These are phyloP conservation scores for Hippoglossus stenolepis DNA, from an alignment of 2,113 vertebrate species.

Conservation along the genomic window DNA sequence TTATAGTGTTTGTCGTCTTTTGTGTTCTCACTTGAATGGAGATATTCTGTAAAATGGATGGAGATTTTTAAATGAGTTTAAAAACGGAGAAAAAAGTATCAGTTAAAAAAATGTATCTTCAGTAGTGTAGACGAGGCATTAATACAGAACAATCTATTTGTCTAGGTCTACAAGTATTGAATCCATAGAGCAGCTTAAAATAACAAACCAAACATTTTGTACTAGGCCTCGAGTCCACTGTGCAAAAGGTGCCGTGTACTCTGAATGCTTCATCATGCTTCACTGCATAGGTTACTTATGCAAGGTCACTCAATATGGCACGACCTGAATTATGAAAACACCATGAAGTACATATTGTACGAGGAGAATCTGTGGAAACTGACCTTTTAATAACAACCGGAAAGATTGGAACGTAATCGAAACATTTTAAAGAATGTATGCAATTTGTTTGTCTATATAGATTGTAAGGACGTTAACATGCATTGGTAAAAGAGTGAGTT, in stretches of 20 bases:
- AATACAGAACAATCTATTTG: too few species aligned
- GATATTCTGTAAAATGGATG: too few species aligned
- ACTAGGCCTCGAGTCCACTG: background rate
- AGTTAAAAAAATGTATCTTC: too few species aligned
- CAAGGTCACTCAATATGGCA: slow-evolving; percentile 30
- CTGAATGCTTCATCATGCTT: slow-evolving; percentile 24
- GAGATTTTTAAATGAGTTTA: too few species aligned
- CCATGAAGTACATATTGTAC: background rate
- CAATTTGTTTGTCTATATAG: background rate
- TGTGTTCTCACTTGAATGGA: too few species aligned
- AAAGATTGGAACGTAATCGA: too few species aligned
- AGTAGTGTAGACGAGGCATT: too few species aligned
- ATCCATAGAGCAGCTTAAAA: too few species aligned
- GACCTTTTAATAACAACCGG: background rate
- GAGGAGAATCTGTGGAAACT: background rate
- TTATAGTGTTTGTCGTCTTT: too few species aligned
- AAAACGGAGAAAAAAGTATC: too few species aligned
- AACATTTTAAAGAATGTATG: background rate
- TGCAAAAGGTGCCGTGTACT: background rate
- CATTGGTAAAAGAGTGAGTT: background rate
- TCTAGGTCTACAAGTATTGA: too few species aligned
- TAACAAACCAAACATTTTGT: too few species aligned
- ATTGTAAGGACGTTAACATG: background rate
- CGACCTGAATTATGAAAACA: slow-evolving; percentile 16
- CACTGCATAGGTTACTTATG: slow-evolving; percentile 1